phyloP scores from a whole-genome alignment of 1,140 invertebrate genomes.

The Brachionus asplanchnoidis region DNA sequence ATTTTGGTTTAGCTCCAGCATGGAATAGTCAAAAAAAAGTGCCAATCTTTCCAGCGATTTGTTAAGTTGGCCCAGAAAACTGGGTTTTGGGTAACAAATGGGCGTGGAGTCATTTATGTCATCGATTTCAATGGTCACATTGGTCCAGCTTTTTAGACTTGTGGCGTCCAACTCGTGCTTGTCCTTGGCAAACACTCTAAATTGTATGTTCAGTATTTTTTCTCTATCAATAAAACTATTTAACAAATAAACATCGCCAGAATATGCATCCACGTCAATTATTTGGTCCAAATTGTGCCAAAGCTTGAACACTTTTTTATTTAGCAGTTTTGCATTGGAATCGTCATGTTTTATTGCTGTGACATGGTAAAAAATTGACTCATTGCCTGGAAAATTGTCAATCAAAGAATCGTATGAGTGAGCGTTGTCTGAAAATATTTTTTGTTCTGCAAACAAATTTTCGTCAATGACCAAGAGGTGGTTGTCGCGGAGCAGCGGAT shows the following conservation, averaged over 20 bases:
- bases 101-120: constrained; percentile 5
- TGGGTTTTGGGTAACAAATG: background rate
- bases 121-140: background rate
- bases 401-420: background rate
- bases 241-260: background rate
- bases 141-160: background rate
- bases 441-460: background rate
- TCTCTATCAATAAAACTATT: background rate
- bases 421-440: background rate
- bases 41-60: background rate
- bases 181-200: background rate
- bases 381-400: background rate
- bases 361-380: background rate
- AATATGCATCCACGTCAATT: background rate
- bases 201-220: constrained; percentile 7
- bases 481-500: background rate
- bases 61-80: background rate
- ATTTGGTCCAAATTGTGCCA: background rate
- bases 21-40: background rate
- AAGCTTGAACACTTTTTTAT: background rate
- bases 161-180: background rate
- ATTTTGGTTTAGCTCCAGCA: background rate
- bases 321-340: background rate
- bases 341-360: background rate
- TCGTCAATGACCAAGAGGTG: background rate